Evolutionary conservation across 2,888 invertebrate genomes (phyloP).

Genomic region (Hirtodrosophila alboralis): DNA sequence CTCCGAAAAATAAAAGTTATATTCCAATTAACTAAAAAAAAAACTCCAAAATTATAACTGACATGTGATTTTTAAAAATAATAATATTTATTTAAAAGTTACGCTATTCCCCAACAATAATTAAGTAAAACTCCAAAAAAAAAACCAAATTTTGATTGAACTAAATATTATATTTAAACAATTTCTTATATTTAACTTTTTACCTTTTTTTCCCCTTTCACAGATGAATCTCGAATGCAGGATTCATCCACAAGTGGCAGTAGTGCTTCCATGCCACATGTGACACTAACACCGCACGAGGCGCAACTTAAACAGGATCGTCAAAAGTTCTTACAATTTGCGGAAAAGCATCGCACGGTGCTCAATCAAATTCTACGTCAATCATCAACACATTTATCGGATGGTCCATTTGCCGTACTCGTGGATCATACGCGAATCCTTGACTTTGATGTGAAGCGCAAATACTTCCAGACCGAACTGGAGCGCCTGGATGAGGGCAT

Average conservation of each 20-base stretch:
- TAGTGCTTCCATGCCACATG: slow-evolving; percentile 10
- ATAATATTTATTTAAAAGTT: too few relatives aligned
- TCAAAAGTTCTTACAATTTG: slow-evolving; percentile 88
- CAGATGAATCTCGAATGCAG: slow-evolving; percentile 59
- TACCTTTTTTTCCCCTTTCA: not conserved
- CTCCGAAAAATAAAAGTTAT: too few relatives aligned
- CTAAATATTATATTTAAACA: too few relatives aligned
- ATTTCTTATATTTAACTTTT: too few relatives aligned
- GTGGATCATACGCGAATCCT: slow-evolving; percentile 94
- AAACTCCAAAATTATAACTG: too few relatives aligned
- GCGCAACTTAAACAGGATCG: slow-evolving; percentile 86
- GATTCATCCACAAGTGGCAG: slow-evolving; percentile 37
- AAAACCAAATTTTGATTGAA: too few relatives aligned
- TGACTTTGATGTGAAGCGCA: slow-evolving; percentile 95
- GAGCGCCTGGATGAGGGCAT: slow-evolving; percentile 92
- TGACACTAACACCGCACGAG: slow-evolving; percentile 52
- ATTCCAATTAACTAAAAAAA: too few relatives aligned
- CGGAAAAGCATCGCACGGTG: slow-evolving; percentile 94
- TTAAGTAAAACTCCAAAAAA: too few relatives aligned
- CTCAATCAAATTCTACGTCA: slow-evolving; percentile 95
- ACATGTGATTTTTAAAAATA: too few relatives aligned
- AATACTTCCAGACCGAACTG: slow-evolving; percentile 94
- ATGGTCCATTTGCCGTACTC: slow-evolving; percentile 94
- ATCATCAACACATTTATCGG: slow-evolving; percentile 90
- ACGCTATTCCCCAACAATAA: too few relatives aligned